Percentiles rank a stretch among this genome's conserved stretches.
phyloP scores from a whole-genome alignment of 1,140 invertebrate genomes.

The Aethina tumida region DNA sequence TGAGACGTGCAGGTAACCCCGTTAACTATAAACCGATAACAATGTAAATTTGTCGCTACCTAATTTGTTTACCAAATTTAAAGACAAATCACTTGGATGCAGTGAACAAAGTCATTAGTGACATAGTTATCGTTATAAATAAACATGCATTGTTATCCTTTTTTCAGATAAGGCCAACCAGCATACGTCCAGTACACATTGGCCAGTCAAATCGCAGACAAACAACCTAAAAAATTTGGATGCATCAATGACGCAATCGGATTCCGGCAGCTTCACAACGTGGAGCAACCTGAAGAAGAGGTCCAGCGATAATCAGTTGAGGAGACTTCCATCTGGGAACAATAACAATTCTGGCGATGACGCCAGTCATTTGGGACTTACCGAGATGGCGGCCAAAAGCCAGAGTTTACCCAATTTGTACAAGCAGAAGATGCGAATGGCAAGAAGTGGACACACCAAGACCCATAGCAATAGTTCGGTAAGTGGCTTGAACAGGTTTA shows the following conservation, averaged over 20 bases:
- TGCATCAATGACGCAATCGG: constrained; percentile 71
- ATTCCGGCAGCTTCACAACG: constrained; percentile 68
- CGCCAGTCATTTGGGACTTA: constrained; percentile 40
- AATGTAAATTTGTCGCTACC: no score
- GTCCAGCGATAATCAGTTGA: constrained; percentile 34
- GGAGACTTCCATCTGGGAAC: constrained; percentile 66
- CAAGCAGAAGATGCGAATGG: constrained; percentile 28
- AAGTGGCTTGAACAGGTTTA: constrained; percentile 23
- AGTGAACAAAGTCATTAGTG: no score
- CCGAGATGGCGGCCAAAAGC: constrained; percentile 47
- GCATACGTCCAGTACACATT: constrained; percentile 18
- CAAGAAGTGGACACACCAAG: constrained; percentile 20
- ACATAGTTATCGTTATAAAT: no score
- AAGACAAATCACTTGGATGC: no score
- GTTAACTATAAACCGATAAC: no score
- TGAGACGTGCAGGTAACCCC: no score
- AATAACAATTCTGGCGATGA: constrained; percentile 49
- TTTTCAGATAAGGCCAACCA: constrained; percentile 7
- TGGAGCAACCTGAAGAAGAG: constrained; percentile 71
- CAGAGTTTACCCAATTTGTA: constrained; percentile 64
- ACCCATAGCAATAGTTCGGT: constrained; percentile 49
- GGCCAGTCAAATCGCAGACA: constrained; percentile 13
- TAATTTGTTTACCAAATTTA: no score
- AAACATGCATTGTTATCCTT: no score
- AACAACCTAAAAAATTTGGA: constrained; percentile 38